Conservation (phyloP, 2,797 vertebrate species). For the Typhlichthys eigenmanni region DNA sequence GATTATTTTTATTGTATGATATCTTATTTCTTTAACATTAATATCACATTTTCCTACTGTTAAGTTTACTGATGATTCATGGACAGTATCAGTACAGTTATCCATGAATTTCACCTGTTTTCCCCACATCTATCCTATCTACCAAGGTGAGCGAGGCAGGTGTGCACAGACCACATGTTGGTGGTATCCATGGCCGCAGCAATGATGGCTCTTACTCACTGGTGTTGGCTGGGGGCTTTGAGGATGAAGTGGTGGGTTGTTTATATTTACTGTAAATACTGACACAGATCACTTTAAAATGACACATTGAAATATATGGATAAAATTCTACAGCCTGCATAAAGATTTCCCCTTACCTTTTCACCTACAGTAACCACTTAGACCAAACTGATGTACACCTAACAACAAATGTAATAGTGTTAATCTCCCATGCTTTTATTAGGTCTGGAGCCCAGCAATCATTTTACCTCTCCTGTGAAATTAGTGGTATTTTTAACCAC, state of each 20-base stretch:
- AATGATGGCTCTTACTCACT: constrained; percentile 97
- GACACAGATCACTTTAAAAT: no score
- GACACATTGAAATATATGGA: no score
- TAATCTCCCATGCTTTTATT: not conserved
- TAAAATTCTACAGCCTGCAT: no score
- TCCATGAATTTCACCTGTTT: not conserved
- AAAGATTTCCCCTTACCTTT: no score
- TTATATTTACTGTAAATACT: constrained; percentile 31
- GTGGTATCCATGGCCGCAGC: constrained; percentile 96
- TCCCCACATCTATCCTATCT: not conserved
- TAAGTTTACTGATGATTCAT: no score
- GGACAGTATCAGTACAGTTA: not conserved
- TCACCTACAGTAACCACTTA: no score
- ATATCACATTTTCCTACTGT: no score
- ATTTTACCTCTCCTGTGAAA: not conserved
- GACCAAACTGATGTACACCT: no score
- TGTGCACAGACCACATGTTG: constrained; percentile 96
- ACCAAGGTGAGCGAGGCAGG: constrained; percentile 93
- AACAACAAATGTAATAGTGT: no score
- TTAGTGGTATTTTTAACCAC: no score
- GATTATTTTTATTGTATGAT: no score
- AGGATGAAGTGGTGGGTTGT: constrained; percentile 94
- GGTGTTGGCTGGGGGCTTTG: constrained; percentile 96
- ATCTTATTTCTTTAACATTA: no score
- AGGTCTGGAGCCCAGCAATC: not conserved